phyloP scores from a whole-genome alignment of 2,888 invertebrate species.

The Rhamphomyia laevipes region DNA sequence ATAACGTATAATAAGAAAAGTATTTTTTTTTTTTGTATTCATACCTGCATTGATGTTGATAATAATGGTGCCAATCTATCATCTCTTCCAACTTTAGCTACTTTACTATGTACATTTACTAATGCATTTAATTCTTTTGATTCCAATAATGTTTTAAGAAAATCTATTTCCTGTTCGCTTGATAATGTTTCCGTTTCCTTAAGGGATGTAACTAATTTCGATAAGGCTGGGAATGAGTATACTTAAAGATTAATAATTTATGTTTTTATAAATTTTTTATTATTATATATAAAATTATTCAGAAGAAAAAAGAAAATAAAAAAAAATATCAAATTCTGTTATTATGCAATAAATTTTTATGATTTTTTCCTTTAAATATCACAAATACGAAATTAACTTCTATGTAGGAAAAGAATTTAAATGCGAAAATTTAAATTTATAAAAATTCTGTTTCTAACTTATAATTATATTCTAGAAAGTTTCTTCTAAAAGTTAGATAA shows the following conservation, averaged over 20 bases:
- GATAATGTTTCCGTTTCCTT: conserved; percentile 65
- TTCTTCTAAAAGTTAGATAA: too few species aligned
- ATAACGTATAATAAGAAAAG: not conserved
- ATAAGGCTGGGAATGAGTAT: conserved; percentile 50
- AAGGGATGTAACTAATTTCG: conserved; percentile 66
- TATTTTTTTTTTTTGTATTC: not conserved
- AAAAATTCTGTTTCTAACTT: too few species aligned
- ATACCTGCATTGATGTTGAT: conserved; percentile 71
- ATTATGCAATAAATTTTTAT: not conserved
- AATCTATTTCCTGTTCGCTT: conserved; percentile 76
- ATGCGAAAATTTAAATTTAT: too few species aligned
- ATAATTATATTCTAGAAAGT: too few species aligned
- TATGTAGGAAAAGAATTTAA: too few species aligned
- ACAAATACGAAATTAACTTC: too few species aligned
- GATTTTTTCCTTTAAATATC: not conserved
- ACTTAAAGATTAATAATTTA: not conserved
- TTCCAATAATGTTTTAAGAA: conserved; percentile 70
- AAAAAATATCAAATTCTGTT: not conserved
- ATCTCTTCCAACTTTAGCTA: conserved; percentile 70
- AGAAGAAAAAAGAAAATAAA: not conserved
- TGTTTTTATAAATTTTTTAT: not conserved
- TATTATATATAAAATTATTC: too few species aligned
- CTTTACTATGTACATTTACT: conserved; percentile 84
- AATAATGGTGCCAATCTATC: conserved; percentile 73
- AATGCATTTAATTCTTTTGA: conserved; percentile 81